Evolutionary conservation across 1,140 invertebrate genomes (phyloP).

Genomic region (Rhyzopertha dominica): DNA sequence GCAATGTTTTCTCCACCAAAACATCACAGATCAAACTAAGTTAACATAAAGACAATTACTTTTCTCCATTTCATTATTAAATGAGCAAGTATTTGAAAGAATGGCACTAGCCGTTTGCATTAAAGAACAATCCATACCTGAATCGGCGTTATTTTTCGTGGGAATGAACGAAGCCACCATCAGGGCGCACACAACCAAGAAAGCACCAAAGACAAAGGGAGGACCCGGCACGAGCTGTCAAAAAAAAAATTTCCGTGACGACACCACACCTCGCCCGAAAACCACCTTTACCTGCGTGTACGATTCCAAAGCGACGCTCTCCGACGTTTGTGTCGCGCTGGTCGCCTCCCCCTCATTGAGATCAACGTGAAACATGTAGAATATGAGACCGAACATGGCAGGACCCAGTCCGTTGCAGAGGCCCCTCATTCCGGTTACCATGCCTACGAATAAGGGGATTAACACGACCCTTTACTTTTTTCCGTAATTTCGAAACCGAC

Average conservation of each 20-base stretch:
- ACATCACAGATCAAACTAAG: too few relatives aligned
- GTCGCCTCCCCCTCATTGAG: conserved; percentile 64
- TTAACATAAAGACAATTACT: too few relatives aligned
- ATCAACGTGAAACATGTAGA: conserved; percentile 98
- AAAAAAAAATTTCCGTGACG: conserved; percentile 19
- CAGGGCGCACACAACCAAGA: conserved; percentile 88
- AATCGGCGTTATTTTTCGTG: conserved; percentile 34
- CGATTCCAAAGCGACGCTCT: conserved; percentile 51
- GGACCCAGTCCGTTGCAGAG: conserved; percentile 91
- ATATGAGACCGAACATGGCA: conserved; percentile 96
- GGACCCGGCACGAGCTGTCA: conserved; percentile 85
- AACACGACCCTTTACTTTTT: neutral
- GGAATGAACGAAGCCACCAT: conserved; percentile 43
- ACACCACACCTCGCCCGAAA: neutral
- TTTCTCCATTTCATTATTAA: conserved; percentile 7
- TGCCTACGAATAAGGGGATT: conserved; percentile 49
- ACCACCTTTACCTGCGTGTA: conserved; percentile 49
- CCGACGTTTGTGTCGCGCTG: conserved; percentile 65
- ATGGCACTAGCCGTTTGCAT: neutral
- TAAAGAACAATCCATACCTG: conserved; percentile 27
- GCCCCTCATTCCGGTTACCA: conserved; percentile 95
- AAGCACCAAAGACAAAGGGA: conserved; percentile 97
- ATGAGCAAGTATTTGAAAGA: conserved; percentile 3
- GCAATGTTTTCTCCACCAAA: conserved; percentile 9
- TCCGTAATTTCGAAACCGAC: conserved; percentile 12